Conservation (phyloP, 2,888 invertebrate species). For the Sesia apiformis region DNA sequence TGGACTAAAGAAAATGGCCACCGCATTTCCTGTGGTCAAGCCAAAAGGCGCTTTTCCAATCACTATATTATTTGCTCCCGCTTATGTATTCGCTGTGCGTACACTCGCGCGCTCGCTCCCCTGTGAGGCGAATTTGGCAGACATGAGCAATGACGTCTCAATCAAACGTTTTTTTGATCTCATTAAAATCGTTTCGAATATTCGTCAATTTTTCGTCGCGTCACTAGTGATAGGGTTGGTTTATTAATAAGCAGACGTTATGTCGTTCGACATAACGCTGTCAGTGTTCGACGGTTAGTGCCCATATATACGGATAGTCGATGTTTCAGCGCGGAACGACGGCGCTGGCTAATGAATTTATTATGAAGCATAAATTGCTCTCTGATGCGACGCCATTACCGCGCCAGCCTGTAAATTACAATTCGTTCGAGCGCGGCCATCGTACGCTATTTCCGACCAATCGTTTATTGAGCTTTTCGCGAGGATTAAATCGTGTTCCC, state of each 20-base stretch:
- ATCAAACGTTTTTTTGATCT: slow-evolving; percentile 23
- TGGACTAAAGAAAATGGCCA: slow-evolving; percentile 54
- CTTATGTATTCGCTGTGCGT: slow-evolving; percentile 47
- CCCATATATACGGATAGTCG: slow-evolving; percentile 18
- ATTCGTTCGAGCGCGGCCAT: slow-evolving; percentile 47
- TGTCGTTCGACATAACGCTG: slow-evolving; percentile 20
- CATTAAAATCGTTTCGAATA: slow-evolving; percentile 7
- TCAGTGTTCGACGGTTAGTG: slow-evolving; percentile 17
- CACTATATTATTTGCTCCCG: slow-evolving; percentile 35
- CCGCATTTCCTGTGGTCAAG: slow-evolving; percentile 71
- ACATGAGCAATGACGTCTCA: slow-evolving; percentile 12
- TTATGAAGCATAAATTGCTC: slow-evolving; percentile 71
- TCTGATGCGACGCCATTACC: slow-evolving; percentile 68
- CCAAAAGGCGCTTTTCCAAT: slow-evolving; percentile 66
- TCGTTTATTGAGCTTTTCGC: slow-evolving; percentile 58
- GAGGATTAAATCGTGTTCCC: slow-evolving; percentile 15
- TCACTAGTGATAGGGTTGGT: slow-evolving; percentile 6
- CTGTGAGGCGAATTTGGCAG: slow-evolving; percentile 14
- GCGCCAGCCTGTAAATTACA: slow-evolving; percentile 63
- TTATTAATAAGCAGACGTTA: slow-evolving; percentile 18
- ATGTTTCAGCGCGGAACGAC: slow-evolving; percentile 22
- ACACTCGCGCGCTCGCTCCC: slow-evolving; percentile 8
- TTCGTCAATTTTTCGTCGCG: not conserved
- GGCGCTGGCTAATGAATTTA: slow-evolving; percentile 63
- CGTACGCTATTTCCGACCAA: slow-evolving; percentile 40